Conservation (phyloP, 2,888 invertebrate species). For the Cryptocephalus moraei region DNA sequence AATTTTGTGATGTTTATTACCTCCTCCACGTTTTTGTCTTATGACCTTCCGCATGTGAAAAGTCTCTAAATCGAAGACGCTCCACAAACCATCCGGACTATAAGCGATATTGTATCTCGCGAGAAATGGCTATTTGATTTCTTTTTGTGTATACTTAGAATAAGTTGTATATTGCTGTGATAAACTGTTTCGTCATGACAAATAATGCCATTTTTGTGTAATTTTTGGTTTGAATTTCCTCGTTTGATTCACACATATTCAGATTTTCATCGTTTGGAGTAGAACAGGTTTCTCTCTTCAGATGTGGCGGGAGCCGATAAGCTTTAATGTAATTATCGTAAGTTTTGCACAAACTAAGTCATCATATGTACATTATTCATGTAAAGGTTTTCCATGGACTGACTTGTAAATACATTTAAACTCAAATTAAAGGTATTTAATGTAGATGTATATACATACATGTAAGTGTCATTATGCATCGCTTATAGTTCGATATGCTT, state of each 20-base stretch:
- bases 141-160: constrained; percentile 19
- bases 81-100: constrained; percentile 24
- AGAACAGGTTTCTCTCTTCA: too few relatives aligned
- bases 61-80: not conserved
- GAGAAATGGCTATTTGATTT: constrained; percentile 15
- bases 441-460: too few relatives aligned
- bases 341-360: not conserved
- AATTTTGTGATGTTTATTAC: not conserved
- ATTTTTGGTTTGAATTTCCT: constrained; percentile 1
- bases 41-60: not conserved
- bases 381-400: too few relatives aligned
- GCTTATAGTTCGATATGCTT: too few relatives aligned
- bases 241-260: constrained; percentile 1
- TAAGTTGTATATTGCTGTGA: constrained; percentile 30
- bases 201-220: constrained; percentile 24
- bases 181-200: constrained; percentile 31
- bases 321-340: too few relatives aligned
- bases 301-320: too few relatives aligned
- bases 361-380: not conserved
- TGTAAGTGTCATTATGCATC: too few relatives aligned
- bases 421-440: too few relatives aligned
- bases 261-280: too few relatives aligned
- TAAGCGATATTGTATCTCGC: constrained; percentile 23
- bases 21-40: not conserved
- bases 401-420: too few relatives aligned